phyloP scores from a whole-genome alignment of 2,797 vertebrate species.

The Eupleurogrammus muticus region DNA sequence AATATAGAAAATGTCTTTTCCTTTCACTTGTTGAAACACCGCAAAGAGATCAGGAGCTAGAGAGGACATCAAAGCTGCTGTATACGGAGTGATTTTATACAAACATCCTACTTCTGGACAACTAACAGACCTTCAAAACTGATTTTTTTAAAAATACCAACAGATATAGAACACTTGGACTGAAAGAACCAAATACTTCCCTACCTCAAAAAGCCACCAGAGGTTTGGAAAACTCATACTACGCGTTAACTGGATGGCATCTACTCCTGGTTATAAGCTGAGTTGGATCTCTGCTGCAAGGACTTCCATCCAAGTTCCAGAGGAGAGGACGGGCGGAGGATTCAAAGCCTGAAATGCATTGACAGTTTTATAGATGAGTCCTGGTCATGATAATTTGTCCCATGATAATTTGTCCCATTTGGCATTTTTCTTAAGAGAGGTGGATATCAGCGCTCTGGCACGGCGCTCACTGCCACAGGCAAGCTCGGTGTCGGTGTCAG shows the following conservation, averaged over 20 bases:
- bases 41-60: slow-evolving; percentile 77
- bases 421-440: slow-evolving; percentile 61
- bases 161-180: slow-evolving; percentile 80
- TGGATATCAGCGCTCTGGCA: slow-evolving; percentile 71
- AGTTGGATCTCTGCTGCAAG: slow-evolving; percentile 61
- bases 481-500: slow-evolving; percentile 23
- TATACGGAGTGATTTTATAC: slow-evolving; percentile 80
- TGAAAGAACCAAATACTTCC: slow-evolving; percentile 73
- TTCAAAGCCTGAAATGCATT: slow-evolving; percentile 40
- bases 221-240: slow-evolving; percentile 63
- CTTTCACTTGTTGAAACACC: slow-evolving; percentile 77
- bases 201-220: slow-evolving; percentile 60
- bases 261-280: slow-evolving; percentile 69
- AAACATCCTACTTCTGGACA: slow-evolving; percentile 79
- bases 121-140: slow-evolving; percentile 76
- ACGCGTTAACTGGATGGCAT: slow-evolving; percentile 70
- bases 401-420: slow-evolving; percentile 63
- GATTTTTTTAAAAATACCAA: slow-evolving; percentile 71
- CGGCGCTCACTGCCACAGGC: slow-evolving; percentile 52
- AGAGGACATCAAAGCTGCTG: slow-evolving; percentile 82
- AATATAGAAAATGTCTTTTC: slow-evolving; percentile 82
- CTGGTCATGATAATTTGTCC: slow-evolving; percentile 36
- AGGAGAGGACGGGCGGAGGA: slow-evolving; percentile 60
- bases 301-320: slow-evolving; percentile 56
- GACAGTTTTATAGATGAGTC: slow-evolving; percentile 36